Conservation (phyloP, 2,797 vertebrate species). For the Artibeus jamaicensis region DNA sequence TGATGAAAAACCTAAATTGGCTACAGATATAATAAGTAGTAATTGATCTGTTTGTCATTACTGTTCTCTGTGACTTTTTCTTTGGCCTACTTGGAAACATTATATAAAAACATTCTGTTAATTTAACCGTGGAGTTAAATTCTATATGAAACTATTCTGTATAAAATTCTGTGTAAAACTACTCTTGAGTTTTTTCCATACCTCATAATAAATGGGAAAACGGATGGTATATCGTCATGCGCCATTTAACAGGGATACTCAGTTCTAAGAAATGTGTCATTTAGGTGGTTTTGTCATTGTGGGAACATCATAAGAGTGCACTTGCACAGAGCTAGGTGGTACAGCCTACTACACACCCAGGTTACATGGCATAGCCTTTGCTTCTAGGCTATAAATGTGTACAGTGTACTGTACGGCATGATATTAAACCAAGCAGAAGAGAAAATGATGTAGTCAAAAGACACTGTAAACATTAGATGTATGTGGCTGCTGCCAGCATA, state of each 20-base stretch:
- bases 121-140: neutral
- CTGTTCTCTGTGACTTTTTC: neutral
- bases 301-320: neutral
- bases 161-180: neutral
- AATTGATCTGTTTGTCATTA: neutral
- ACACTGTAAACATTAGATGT: neutral
- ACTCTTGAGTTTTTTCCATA: neutral
- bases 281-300: neutral
- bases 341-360: neutral
- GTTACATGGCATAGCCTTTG: neutral
- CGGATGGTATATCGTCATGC: neutral
- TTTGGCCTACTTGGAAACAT: neutral
- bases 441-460: neutral
- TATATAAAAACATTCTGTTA: neutral
- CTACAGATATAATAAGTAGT: neutral
- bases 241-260: neutral
- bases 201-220: constrained; percentile 11
- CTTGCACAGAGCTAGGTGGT: neutral
- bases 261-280: neutral
- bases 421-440: neutral
- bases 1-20: constrained; percentile 4
- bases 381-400: neutral
- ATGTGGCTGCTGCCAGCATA: neutral
- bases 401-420: neutral
- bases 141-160: neutral